Conservation (phyloP, 2,888 invertebrate genomes). For the Tanytarsus gracilentus region DNA sequence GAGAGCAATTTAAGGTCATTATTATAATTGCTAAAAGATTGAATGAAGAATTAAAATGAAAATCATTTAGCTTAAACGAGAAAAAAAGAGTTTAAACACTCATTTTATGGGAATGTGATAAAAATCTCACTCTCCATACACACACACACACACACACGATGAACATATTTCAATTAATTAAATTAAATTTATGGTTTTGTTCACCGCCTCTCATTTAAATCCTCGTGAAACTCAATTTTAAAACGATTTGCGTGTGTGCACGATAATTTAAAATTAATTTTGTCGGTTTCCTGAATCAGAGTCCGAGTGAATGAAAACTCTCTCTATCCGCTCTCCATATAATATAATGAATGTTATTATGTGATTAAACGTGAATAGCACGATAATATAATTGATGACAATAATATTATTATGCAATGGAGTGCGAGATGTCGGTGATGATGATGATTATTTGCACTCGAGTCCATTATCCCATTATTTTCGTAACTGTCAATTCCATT, state of each 20-base stretch:
- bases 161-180: slow-evolving; percentile 10
- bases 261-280: slow-evolving; percentile 26
- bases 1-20: slow-evolving; percentile 8
- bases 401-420: slow-evolving; percentile 1
- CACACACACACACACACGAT: too few relatives aligned
- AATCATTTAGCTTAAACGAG: not conserved
- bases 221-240: slow-evolving; percentile 13
- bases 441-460: not conserved
- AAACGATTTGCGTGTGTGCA: slow-evolving; percentile 12
- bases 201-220: not conserved
- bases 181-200: not conserved
- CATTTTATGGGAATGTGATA: too few relatives aligned
- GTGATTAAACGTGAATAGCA: slow-evolving; percentile 22
- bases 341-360: slow-evolving; percentile 20
- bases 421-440: not conserved
- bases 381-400: slow-evolving; percentile 21
- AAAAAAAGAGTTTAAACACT: too few relatives aligned
- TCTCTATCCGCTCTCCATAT: not conserved
- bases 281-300: not conserved
- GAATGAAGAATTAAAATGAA: slow-evolving; percentile 7
- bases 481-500: slow-evolving; percentile 14
- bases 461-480: slow-evolving; percentile 2
- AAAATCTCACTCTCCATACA: too few relatives aligned
- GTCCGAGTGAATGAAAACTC: not conserved
- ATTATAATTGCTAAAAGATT: slow-evolving; percentile 6